Conservation (phyloP, 2,113 vertebrate genomes). For the Odontesthes bonariensis region DNA sequence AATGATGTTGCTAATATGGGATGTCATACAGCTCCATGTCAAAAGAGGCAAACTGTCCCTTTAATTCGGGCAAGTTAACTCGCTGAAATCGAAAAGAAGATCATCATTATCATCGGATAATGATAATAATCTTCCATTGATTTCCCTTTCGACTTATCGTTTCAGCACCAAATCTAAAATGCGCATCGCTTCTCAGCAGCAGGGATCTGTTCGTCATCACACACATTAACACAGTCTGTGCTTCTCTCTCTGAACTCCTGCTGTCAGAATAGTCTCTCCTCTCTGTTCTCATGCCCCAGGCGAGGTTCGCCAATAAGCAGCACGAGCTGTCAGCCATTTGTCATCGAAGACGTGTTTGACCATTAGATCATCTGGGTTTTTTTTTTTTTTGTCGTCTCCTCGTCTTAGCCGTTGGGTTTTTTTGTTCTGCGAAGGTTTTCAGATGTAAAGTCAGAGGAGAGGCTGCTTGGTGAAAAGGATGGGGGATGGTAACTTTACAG, state of each 20-base stretch:
- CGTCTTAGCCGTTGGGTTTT: constrained; percentile 10
- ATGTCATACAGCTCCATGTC: too few species aligned
- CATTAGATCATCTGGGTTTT: constrained; percentile 42
- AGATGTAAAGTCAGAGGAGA: constrained; percentile 44
- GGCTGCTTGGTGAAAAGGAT: constrained; percentile 31
- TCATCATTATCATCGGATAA: not conserved
- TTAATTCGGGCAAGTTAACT: too few species aligned
- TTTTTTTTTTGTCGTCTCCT: constrained; percentile 28
- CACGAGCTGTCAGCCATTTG: constrained; percentile 44
- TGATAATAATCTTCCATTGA: not conserved
- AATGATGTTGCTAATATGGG: too few species aligned
- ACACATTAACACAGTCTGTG: not conserved
- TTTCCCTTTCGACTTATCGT: not conserved
- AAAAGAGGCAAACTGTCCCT: too few species aligned
- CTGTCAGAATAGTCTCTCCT: constrained; percentile 43
- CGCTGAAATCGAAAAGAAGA: not conserved
- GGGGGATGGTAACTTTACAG: constrained; percentile 43
- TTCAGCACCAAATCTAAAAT: constrained; percentile 1
- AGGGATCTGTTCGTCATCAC: not conserved
- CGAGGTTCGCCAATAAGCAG: constrained; percentile 57
- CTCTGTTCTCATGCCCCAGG: constrained; percentile 54
- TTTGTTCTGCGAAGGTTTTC: constrained; percentile 33
- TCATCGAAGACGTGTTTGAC: constrained; percentile 40
- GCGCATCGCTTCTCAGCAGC: not conserved
- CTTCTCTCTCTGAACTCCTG: constrained; percentile 34